Base-by-base conservation (phyloP, 2,113 vertebrate genomes). In the Lophius piscatorius region DNA sequence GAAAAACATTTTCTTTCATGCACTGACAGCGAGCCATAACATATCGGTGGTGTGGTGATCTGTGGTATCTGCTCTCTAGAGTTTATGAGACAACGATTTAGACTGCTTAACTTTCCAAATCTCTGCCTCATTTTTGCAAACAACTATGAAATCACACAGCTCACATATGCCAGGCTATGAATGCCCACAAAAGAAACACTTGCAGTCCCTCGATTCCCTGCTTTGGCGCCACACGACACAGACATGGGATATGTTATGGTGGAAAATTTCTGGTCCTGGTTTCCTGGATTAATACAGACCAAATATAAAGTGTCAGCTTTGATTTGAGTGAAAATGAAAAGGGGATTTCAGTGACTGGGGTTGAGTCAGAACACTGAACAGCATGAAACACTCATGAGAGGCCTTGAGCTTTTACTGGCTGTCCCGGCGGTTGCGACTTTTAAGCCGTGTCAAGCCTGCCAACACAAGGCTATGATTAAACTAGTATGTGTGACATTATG, bases 261-360 rank as follows among this genome's bases (percentile, higher is more conserved):
- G 69, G 75, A 81, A 77, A 74, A 63, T 47, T 34, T 35, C 44
- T 76, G 74, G 34, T 79, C 38, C 33, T 64, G 63, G 76, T 86
- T 84, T 78, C 58, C 69, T 78, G 80, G 59, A 74, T 77, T 85
- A 78, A 79, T 80, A 68, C 2, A 9, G 24, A 52, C 66, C 62
- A 71, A 76, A 56, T 67, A 76, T 52, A 63, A 80, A 63, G 54
- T 80, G 76, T 87, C 82, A 73, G 41, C 34, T 78, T 82, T 49
- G 39, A 83, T 84, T 85, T 80, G 16, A 18, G 22, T 56, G 48
- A 54, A 54, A 78, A 57, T 60, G 48, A 74, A 66, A 74, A 59
- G 34, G 41, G 26, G 58, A 50, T 35, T 50, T 58, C 35, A 51
- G 47, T 56, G 38, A 17, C 49, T 57, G 36, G 38, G 40, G 31